Conservation (phyloP, 2,888 invertebrate genomes). For the Caradrina kadenii region DNA sequence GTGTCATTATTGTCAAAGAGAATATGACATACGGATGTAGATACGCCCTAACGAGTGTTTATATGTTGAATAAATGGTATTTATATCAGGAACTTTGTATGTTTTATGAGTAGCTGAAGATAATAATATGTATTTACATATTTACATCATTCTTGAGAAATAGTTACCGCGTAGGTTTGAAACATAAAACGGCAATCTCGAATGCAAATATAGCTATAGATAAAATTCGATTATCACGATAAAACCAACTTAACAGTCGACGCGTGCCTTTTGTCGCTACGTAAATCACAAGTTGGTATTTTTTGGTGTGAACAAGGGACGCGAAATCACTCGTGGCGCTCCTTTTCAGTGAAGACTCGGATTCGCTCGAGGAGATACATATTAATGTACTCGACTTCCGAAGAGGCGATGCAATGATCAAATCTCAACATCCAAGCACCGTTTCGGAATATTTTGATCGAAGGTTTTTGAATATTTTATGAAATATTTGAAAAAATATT, state of each 20-base stretch:
- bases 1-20: conserved; percentile 49
- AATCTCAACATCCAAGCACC: conserved; percentile 44
- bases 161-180: background rate
- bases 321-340: conserved; percentile 51
- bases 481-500: no score
- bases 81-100: conserved; percentile 8
- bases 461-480: no score
- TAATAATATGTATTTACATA: background rate
- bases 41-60: conserved; percentile 39
- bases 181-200: background rate
- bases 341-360: conserved; percentile 56
- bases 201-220: background rate
- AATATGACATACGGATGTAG: conserved; percentile 49
- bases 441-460: conserved; percentile 29
- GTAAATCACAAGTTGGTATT: conserved; percentile 48
- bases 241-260: background rate
- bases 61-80: conserved; percentile 20
- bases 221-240: background rate
- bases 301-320: conserved; percentile 55
- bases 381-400: conserved; percentile 62
- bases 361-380: conserved; percentile 64
- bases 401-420: conserved; percentile 55
- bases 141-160: conserved; percentile 10
- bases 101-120: conserved; percentile 2
- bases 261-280: conserved; percentile 33